These are phyloP conservation scores for Polietes domitor DNA, from an alignment of 2,888 invertebrate genomes.

Conservation along the genomic window DNA sequence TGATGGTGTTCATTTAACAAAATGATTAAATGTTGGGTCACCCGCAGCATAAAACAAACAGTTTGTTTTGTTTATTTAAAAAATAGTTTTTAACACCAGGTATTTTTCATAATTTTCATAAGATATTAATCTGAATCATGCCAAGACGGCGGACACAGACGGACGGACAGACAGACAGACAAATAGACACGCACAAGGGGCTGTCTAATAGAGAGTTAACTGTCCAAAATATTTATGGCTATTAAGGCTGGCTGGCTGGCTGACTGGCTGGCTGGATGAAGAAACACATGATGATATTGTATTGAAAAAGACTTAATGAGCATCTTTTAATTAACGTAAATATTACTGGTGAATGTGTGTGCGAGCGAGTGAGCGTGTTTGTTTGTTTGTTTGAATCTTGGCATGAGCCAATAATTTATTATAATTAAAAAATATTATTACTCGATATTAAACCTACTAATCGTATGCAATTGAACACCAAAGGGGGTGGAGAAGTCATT, in stretches of 20 bases:
- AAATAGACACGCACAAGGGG: background rate
- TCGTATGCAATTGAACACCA: background rate
- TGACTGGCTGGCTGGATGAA: background rate
- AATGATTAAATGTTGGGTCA: conserved; percentile 65
- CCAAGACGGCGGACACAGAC: background rate
- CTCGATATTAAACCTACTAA: conserved; percentile 7
- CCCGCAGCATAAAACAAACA: conserved; percentile 61
- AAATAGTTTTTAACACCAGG: conserved; percentile 64
- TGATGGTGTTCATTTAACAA: conserved; percentile 56
- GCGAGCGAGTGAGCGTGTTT: background rate
- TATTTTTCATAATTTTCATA: conserved; percentile 51
- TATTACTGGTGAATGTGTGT: no score
- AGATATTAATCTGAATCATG: conserved; percentile 52
- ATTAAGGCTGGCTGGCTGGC: background rate
- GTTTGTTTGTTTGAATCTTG: conserved; percentile 8
- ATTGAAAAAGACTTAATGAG: conserved; percentile 29
- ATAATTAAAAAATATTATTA: conserved; percentile 44
- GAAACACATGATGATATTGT: background rate
- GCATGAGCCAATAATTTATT: conserved; percentile 61
- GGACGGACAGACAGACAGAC: background rate
- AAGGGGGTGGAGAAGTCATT: conserved; percentile 34
- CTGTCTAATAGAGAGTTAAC: conserved; percentile 48
- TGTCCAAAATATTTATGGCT: conserved; percentile 46
- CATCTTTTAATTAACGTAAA: conserved; percentile 44
- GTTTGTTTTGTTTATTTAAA: conserved; percentile 55